Conservation (phyloP, 2,888 invertebrate species). For the Drosophila koepferae region DNA sequence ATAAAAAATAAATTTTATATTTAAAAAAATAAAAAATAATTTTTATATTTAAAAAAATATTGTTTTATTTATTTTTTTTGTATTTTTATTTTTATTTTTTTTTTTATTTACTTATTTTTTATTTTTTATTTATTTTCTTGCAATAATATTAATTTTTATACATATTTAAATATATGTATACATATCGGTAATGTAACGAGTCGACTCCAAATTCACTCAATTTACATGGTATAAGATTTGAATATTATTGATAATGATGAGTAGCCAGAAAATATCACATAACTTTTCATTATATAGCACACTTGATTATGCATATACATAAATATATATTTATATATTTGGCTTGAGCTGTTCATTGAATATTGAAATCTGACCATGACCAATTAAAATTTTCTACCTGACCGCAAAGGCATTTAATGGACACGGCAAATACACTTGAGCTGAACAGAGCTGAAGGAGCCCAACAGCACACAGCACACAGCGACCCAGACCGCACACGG, state of each 20-base stretch:
- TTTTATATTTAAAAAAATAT: too few relatives aligned
- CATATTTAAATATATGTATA: too few relatives aligned
- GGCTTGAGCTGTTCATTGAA: conserved; percentile 17
- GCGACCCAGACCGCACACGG: conserved; percentile 39
- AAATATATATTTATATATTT: conserved; percentile 4
- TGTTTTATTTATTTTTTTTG: too few relatives aligned
- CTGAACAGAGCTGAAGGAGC: conserved; percentile 31
- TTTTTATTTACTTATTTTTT: too few relatives aligned
- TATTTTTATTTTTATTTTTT: too few relatives aligned
- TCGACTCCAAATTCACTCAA: neutral
- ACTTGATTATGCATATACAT: conserved; percentile 42
- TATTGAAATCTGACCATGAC: conserved; percentile 57
- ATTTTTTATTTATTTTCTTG: too few relatives aligned
- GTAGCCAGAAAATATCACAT: conserved; percentile 67
- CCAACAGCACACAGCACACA: neutral
- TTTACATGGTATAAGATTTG: conserved; percentile 10
- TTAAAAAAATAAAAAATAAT: too few relatives aligned
- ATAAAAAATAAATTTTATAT: too few relatives aligned
- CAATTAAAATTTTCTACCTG: conserved; percentile 71
- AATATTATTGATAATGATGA: conserved; percentile 55
- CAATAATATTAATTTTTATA: too few relatives aligned
- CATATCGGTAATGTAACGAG: too few relatives aligned
- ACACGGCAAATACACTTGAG: conserved; percentile 31
- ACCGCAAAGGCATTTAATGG: conserved; percentile 36
- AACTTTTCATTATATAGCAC: conserved; percentile 53